phyloP scores from a whole-genome alignment of 1,140 invertebrate species.

The Ganaspis sp. region DNA sequence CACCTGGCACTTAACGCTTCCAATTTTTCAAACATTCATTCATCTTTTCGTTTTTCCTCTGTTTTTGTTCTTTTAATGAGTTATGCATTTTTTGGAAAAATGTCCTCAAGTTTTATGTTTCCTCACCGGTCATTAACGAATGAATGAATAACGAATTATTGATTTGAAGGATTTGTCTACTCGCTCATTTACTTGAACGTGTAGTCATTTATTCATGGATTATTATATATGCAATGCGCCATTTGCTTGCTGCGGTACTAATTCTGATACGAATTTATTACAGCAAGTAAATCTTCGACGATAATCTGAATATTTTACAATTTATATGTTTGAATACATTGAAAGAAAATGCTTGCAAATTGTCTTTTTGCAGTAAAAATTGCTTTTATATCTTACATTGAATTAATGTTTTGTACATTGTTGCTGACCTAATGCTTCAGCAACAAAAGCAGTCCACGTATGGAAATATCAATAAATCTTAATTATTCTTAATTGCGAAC shows the following conservation, averaged over 20 bases:
- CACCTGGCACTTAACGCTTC: slow-evolving; percentile 51
- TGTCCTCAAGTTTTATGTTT: too few species aligned
- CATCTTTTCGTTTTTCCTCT: too few species aligned
- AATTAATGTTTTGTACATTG: too few species aligned
- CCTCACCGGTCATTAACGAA: too few species aligned
- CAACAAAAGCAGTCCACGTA: too few species aligned
- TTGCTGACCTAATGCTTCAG: too few species aligned
- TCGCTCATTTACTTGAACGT: neutral
- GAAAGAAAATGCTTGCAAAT: neutral
- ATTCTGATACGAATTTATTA: slow-evolving; percentile 10
- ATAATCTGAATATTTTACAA: neutral
- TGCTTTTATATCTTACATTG: too few species aligned
- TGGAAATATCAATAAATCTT: too few species aligned
- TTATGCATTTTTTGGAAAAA: neutral
- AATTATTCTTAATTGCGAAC: too few species aligned
- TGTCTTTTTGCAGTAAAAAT: too few species aligned
- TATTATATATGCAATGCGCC: neutral
- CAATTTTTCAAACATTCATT: slow-evolving; percentile 50
- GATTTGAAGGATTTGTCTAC: neutral
- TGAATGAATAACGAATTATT: neutral
- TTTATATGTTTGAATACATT: neutral
- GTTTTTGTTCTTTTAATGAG: too few species aligned
- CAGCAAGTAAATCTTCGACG: slow-evolving; percentile 32
- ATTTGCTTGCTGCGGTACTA: slow-evolving; percentile 17
- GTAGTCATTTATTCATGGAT: neutral